Conservation (phyloP, 2,888 invertebrate species). For the Xestoiulus laeticollis region DNA sequence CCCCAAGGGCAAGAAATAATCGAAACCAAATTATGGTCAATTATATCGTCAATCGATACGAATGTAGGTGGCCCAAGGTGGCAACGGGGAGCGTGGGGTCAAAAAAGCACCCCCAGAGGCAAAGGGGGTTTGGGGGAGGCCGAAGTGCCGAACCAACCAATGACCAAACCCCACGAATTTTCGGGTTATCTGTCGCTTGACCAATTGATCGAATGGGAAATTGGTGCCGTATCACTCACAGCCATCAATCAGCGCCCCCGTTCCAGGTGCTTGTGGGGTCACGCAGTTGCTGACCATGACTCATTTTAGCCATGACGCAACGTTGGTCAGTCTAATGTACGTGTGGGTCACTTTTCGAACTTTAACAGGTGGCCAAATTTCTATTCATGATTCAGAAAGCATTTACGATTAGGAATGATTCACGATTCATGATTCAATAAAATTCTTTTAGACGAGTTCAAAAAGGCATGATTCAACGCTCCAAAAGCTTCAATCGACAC, state of each 20-base stretch:
- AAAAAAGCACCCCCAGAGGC: not conserved
- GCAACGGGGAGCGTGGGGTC: slow-evolving; percentile 2
- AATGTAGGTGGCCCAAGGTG: not conserved
- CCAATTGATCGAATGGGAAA: not conserved
- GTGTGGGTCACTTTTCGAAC: no score
- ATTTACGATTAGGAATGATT: not conserved
- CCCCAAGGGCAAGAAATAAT: not conserved
- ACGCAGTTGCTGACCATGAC: slow-evolving; percentile 5
- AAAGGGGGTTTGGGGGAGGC: not conserved
- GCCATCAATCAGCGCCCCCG: slow-evolving; percentile 1
- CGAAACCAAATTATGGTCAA: not conserved
- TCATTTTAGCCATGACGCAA: not conserved
- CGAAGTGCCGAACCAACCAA: not conserved
- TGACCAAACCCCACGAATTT: not conserved
- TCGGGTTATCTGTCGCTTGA: not conserved
- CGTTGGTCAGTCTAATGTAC: not conserved
- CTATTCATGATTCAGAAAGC: not conserved
- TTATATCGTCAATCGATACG: not conserved
- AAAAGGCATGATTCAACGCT: no score
- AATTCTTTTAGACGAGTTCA: not conserved
- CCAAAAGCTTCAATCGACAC: not conserved
- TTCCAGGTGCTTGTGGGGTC: not conserved
- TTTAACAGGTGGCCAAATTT: not conserved
- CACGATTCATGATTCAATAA: not conserved
- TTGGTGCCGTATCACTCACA: slow-evolving; percentile 1